Conservation (phyloP, 2,888 invertebrate species). For the Auanema freiburgensis region DNA sequence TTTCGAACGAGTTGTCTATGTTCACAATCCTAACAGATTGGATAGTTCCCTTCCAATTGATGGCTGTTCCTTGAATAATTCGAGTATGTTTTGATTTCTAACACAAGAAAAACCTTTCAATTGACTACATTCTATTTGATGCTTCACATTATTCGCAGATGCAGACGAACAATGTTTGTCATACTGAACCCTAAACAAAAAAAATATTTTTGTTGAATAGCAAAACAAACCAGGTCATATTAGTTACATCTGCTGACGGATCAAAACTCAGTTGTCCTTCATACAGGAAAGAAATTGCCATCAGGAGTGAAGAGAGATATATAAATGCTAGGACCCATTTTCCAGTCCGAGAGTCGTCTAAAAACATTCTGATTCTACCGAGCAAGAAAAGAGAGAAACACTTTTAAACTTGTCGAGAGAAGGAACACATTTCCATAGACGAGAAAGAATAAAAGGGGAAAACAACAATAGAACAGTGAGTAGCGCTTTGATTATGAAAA, state of each 20-base stretch:
- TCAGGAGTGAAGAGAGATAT: constrained; percentile 44
- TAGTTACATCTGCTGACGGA: constrained; percentile 45
- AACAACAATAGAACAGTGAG: constrained; percentile 45
- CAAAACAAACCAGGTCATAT: constrained; percentile 52
- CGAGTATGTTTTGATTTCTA: background rate
- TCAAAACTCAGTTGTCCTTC: constrained; percentile 46
- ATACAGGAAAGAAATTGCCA: constrained; percentile 53
- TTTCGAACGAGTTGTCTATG: constrained; percentile 58
- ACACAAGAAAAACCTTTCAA: constrained; percentile 40
- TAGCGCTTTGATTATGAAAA: constrained; percentile 36
- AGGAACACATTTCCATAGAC: constrained; percentile 5
- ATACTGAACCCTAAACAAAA: constrained; percentile 39
- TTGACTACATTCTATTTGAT: constrained; percentile 47
- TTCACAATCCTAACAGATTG: constrained; percentile 48
- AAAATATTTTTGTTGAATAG: background rate
- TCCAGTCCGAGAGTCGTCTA: constrained; percentile 24
- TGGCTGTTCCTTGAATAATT: constrained; percentile 37
- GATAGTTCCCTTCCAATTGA: constrained; percentile 53
- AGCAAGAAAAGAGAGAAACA: constrained; percentile 8
- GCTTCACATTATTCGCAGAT: constrained; percentile 36
- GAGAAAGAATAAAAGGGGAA: constrained; percentile 40
- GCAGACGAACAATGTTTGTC: constrained; percentile 42
- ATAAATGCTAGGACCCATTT: constrained; percentile 44
- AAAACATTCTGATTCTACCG: constrained; percentile 26
- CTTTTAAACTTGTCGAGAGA: background rate